These are phyloP conservation scores for Siphamia tubifer DNA, from an alignment of 2,113 vertebrate species.

Conservation along the genomic window DNA sequence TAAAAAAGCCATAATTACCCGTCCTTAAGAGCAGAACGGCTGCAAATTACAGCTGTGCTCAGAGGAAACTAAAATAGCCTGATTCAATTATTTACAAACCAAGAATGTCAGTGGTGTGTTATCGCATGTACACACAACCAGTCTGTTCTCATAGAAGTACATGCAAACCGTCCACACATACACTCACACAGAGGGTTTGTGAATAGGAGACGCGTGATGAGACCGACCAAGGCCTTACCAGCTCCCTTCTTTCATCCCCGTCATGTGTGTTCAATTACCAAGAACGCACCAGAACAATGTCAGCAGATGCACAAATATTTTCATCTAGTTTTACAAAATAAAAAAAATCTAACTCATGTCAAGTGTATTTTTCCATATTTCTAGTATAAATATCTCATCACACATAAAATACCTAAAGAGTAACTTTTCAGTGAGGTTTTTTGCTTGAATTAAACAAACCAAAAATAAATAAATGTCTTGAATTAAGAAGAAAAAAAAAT, in stretches of 20 bases:
- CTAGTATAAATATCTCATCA: background rate
- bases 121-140: conserved; percentile 21
- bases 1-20: conserved; percentile 72
- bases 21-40: conserved; percentile 58
- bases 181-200: background rate
- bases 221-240: conserved; percentile 25
- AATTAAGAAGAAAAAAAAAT: no score
- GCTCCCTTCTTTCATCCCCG: conserved; percentile 22
- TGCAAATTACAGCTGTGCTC: conserved; percentile 70
- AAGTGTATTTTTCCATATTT: no score
- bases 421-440: no score
- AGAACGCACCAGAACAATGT: conserved; percentile 33
- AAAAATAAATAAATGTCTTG: no score
- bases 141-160: no score
- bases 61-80: conserved; percentile 67
- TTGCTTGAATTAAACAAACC: no score
- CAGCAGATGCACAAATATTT: conserved; percentile 6
- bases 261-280: conserved; percentile 73
- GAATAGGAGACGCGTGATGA: conserved; percentile 60
- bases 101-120: conserved; percentile 63
- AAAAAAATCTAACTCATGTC: no score
- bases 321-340: background rate
- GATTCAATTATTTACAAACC: conserved; percentile 74
- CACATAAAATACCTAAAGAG: no score
- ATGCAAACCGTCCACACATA: no score